phyloP scores from a whole-genome alignment of 2,113 vertebrate genomes.

The Sclerurus mexicanus region DNA sequence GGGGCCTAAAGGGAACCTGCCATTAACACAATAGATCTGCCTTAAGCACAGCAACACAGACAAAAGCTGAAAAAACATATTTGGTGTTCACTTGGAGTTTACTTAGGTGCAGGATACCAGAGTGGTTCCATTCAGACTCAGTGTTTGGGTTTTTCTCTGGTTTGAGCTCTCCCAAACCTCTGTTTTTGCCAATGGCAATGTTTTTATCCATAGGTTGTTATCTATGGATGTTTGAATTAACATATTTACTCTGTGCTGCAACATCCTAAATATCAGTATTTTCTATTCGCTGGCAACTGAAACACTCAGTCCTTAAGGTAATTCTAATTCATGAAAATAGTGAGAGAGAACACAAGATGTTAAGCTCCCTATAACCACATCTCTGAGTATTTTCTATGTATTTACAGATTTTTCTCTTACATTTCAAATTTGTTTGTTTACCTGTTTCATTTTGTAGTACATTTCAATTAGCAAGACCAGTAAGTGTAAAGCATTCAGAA shows the following conservation, averaged over 20 bases:
- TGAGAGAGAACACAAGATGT: not conserved
- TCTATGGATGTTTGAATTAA: not conserved
- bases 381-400: not conserved
- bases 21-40: constrained; percentile 17
- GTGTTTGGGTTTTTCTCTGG: not conserved
- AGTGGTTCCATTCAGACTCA: not conserved
- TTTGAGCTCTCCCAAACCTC: not conserved
- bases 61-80: constrained; percentile 53
- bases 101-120: not conserved
- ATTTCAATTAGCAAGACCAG: not conserved
- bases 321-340: not conserved
- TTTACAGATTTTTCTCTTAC: not conserved
- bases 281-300: not conserved
- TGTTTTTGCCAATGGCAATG: not conserved
- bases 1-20: constrained; percentile 1
- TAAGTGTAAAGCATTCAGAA: not conserved
- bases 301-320: not conserved
- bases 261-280: not conserved
- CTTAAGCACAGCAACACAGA: not conserved
- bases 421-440: not conserved
- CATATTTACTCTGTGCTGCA: not conserved
- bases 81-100: constrained; percentile 12
- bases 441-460: not conserved
- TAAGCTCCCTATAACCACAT: not conserved
- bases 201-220: not conserved